Base-by-base conservation (phyloP, 1,140 invertebrate genomes). In the Monochamus saltuarius region DNA sequence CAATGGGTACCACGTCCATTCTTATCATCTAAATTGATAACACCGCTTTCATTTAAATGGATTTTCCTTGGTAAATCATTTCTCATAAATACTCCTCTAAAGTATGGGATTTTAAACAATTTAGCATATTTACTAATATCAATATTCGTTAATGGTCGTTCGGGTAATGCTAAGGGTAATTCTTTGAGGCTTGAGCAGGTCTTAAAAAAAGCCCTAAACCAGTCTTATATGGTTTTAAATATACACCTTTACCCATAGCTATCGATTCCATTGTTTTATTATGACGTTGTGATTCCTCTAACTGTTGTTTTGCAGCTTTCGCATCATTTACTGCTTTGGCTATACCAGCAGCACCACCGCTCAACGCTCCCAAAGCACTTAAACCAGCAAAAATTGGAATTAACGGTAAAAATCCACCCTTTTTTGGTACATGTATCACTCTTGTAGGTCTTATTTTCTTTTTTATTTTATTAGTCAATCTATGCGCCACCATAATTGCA, bases 321-420 rank as follows among this genome's bases (percentile, higher is more conserved):
- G 71, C 67, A 53, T 69, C 71, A 59, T 70, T 73, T 0, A 75
- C 65, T 22, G 71, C 68, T 67, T 75, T 75, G 13, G 64, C 69
- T 14, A 76, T 68, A 37, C 60, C 65, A n/a, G 73, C 61, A 17
- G 69, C 69, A 1, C 73, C 72, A 10, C 70, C 71, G 11, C 65
- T 52, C 51, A 79, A 36, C 7, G 61, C 61, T 50, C 77, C 75
- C n/a, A 71, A 11, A 17, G 73, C 76, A 16, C 66, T 72, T 16
- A 79, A 58, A 37, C 71, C 73, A 7, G 74, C 72, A 62, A 77
- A 72, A 59, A 78, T 61, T 16, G 77, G 76, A 19, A 78, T 57
- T 34, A 66, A 66, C 19, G 73, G 73, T 52, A 76, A 59, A 42
- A 76, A 37, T 34, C 73, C 71, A 29, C 76, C 75, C 45, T 64